Base-by-base conservation (phyloP, 30 jellyfish, hydroid and myxozoan genomes). In the Aurelia sp. region DNA sequence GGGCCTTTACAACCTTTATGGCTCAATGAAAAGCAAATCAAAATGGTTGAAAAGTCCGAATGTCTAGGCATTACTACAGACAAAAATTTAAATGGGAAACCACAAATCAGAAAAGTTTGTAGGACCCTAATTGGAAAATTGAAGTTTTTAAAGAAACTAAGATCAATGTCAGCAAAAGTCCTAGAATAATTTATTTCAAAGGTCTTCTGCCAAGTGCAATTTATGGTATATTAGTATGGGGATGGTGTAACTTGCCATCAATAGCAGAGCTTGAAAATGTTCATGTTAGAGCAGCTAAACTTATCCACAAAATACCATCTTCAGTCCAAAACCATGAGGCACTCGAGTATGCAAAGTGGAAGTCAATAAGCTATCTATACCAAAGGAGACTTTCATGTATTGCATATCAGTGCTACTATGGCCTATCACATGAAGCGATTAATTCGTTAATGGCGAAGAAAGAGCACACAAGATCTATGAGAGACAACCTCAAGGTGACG, bases 171-270 rank as follows among this genome's bases (percentile, higher is more conserved):
- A 69, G 80, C 80, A 1, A 69, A 69, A 69, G 80, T 69, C 80
- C 1, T 69, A 0, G 80, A 69, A 69, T 69, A 69, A 69, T 69
- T 33, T 69, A 69, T 69, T 69, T 69, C 80, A 69, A 69, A 69
- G 80, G 80, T 69, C 80, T 69, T 69, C 40, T 69, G 80, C 80
- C 59, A 16, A 69, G 80, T 69, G 80, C 80, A 69, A 69, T 67
- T 27, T 69, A 69, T 69, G 61, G 80, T 69, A 20, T 69, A 69
- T 69, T 3, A 69, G 66, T 69, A 69, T 69, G 80, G 80, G 80
- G 62, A 5, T 69, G 3, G n/a, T 69, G 80, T 69, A 69, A 69
- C 80, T 40, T 33, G 80, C 5, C 80, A 69, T 69, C 80, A 69
- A 16, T 69, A 69, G 80, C 80, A 69, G 80, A 69, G 80, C 80